Base-by-base conservation (phyloP, 2,797 vertebrate genomes). In the Pangasius djambal region DNA sequence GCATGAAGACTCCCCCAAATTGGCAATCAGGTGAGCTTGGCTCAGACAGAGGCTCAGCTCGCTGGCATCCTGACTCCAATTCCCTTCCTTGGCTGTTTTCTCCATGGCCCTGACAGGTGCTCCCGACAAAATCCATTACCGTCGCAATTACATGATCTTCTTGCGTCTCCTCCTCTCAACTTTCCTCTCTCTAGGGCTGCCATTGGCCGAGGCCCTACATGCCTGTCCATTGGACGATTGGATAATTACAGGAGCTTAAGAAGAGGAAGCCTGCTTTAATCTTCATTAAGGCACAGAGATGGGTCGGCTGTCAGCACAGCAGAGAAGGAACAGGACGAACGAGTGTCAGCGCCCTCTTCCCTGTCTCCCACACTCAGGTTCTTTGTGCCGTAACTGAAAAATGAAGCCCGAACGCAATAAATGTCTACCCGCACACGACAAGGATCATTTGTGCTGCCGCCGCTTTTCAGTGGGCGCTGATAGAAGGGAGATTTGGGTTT, bases 111-210 rank as follows among this genome's bases (percentile, higher is more conserved):
- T 93, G 94, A 95, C 95, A 95, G 95, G 94, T 94, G 94, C 94
- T 95, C 91, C 95, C 94, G 96, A 95, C 95, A 95, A 95, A 95
- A 96, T 92, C 93, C 93, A 95, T 96, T 96, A 96, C 91, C 92
- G 82, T 94, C 93, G 94, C 94, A 95, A 95, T 96, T 95, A 95
- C 90, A 82, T 93, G 89, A 90, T 94, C 91, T 89, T 85, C 86
- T 92, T 92, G 83, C 91, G 89, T 91, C 91, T 79, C 91, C 91
- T 91, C 89, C 86, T 65, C 86, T 86, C 77, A 87, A 63, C 89
- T 88, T 81, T 75, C 37, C 91, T 77, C 89, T 87, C 85, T 89
- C 90, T 65, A 85, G 75, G 86, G 79, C 79, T 86, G 89, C 85
- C 90, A 88, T 78, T 89, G 75, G 77, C 70, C 55, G 6, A n/a